Conservation (phyloP, 2,797 vertebrate species). For the Amniataba percoides region DNA sequence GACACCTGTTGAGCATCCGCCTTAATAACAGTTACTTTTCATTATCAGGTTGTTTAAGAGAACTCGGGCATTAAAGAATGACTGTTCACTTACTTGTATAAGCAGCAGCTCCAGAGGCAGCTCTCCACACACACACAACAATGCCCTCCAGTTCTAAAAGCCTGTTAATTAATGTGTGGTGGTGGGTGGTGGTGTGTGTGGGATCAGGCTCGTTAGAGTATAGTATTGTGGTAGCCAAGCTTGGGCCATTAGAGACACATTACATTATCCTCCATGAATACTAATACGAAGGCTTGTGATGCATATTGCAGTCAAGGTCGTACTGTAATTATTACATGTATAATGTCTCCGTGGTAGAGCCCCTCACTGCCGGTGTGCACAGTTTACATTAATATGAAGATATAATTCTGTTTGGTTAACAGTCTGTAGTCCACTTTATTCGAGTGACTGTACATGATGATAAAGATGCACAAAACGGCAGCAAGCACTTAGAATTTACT, state of each 20-base stretch:
- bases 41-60: slow-evolving; percentile 12
- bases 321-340: slow-evolving; percentile 48
- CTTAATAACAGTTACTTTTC: slow-evolving; percentile 7
- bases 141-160: slow-evolving; percentile 56
- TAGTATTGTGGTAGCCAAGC: slow-evolving; percentile 40
- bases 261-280: slow-evolving; percentile 59
- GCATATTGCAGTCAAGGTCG: slow-evolving; percentile 60
- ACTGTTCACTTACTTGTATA: slow-evolving; percentile 1
- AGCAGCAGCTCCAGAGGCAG: slow-evolving; percentile 35
- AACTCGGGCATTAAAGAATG: background rate
- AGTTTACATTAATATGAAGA: slow-evolving; percentile 17
- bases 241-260: slow-evolving; percentile 48
- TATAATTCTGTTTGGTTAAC: background rate
- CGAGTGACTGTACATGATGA: background rate
- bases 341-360: slow-evolving; percentile 8
- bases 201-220: slow-evolving; percentile 36
- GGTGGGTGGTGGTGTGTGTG: slow-evolving; percentile 45
- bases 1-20: slow-evolving; percentile 9
- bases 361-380: background rate
- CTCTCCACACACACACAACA: slow-evolving; percentile 5
- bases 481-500: background rate
- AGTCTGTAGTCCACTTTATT: background rate
- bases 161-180: slow-evolving; percentile 58
- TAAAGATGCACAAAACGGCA: background rate
- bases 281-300: slow-evolving; percentile 49